Base-by-base conservation (phyloP, 2,797 vertebrate species). In the Merluccius polli region DNA sequence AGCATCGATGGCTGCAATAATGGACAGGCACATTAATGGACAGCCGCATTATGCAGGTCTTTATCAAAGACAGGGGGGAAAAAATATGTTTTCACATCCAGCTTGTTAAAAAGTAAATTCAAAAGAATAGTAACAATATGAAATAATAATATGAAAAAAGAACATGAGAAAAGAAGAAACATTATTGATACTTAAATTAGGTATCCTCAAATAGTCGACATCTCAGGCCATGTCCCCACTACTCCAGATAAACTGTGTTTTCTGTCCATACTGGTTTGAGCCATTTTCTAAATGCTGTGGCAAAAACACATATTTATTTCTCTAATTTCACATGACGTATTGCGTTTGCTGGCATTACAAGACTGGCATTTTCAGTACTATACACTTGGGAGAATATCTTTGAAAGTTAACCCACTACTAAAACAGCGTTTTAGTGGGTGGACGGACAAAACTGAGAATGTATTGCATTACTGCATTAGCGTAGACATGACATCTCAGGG, bases 1-100 rank as follows among this genome's bases (percentile, higher is more conserved):
- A 52, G 16, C 18, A 52, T 52, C 2, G 44, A 52, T 3, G 52
- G 52, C 3, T 24, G 52, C 52, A 63, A 24, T 63, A 63, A 63
- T 63, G 52, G 52, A 63, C 52, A 63, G 52, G 52, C n/a, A 27
- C 52, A 24, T 52, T 63, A 63, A 63, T 63, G 52, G 52, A 63
- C n/a, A 63, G n/a, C 52, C 6, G 10, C n/a, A 63, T 63, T 52
- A 52, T 21, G 48, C 18, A 16, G 1, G 3, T 63, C 52, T 24
- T 63, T 27, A 12, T 27, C n/a, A 63, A 24, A 63, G 52, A 63
- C 52, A 11, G 52, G 41, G 52, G 52, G 52, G 6, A 10, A 10
- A 63, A 63, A 63, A 24, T 27, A 24, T 9, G 52, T 63, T 24
- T 63, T 24, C 5, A 8, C 48, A 27, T 63, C 52, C 52, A 63